Conservation (phyloP, 2,888 invertebrate species). For the Calameuta pallipes region DNA sequence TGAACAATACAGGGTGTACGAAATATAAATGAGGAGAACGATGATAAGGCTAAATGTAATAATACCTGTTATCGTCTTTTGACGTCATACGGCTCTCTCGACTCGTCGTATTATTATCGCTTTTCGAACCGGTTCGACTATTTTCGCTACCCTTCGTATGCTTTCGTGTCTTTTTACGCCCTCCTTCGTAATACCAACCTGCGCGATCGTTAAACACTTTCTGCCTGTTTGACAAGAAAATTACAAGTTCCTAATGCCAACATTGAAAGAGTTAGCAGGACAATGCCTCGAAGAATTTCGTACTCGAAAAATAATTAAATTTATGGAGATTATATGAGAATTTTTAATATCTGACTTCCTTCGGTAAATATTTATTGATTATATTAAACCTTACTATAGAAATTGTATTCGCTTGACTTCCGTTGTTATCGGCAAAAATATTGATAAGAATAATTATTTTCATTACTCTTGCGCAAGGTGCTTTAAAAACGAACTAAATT, state of each 20-base stretch:
- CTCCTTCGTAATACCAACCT: neutral
- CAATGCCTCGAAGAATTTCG: neutral
- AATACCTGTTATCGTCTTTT: neutral
- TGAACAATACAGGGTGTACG: neutral
- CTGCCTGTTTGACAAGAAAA: neutral
- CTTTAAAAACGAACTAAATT: too few species aligned
- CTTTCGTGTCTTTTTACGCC: neutral
- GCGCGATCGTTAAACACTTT: neutral
- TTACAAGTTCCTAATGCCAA: neutral
- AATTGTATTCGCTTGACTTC: neutral
- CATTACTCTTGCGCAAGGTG: neutral
- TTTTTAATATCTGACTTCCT: neutral
- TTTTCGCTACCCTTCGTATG: neutral
- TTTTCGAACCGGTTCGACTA: neutral
- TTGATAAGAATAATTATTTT: neutral
- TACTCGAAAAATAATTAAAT: neutral
- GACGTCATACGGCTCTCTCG: neutral
- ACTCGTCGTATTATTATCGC: neutral
- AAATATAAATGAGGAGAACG: neutral
- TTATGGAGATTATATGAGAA: neutral
- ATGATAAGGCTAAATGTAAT: too few species aligned
- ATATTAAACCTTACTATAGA: neutral
- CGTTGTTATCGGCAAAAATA: neutral
- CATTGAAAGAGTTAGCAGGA: neutral
- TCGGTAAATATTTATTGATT: neutral